Evolutionary conservation across 2,888 invertebrate species (phyloP).

Genomic region (Mallateleia sp.): DNA sequence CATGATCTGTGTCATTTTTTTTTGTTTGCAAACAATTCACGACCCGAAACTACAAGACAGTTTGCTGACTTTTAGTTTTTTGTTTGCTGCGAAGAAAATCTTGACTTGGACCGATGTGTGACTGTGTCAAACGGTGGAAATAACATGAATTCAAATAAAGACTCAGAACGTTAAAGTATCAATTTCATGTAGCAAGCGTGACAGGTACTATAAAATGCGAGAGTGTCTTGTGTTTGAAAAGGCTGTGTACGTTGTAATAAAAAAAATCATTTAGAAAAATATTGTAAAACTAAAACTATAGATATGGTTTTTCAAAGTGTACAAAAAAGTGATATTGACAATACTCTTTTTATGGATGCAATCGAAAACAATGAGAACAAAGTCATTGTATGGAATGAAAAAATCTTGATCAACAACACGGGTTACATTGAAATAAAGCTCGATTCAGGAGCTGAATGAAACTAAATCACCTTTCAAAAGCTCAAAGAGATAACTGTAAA

Average conservation of each 20-base stretch:
- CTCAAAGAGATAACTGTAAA: conserved; percentile 18
- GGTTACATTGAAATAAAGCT: conserved; percentile 26
- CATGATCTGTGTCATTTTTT: conserved; percentile 79
- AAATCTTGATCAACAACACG: conserved; percentile 4
- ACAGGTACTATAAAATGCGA: conserved; percentile 32
- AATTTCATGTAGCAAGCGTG: too few relatives aligned
- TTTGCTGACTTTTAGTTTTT: too few relatives aligned
- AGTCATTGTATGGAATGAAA: conserved; percentile 37
- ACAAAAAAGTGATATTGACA: conserved; percentile 36
- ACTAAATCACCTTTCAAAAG: conserved; percentile 22
- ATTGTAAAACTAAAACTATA: conserved; percentile 48
- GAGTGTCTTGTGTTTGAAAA: conserved; percentile 73
- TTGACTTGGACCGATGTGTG: conserved; percentile 67
- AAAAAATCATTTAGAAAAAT: conserved; percentile 63
- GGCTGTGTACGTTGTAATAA: conserved; percentile 51
- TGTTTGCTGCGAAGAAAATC: conserved; percentile 73
- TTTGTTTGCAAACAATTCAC: too few relatives aligned
- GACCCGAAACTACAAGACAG: conserved; percentile 73
- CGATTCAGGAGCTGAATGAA: conserved; percentile 41
- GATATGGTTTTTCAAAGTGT: conserved; percentile 35
- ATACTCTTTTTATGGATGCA: conserved; percentile 1
- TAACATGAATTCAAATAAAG: conserved; percentile 71
- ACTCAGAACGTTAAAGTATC: conserved; percentile 9
- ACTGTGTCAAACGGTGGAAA: conserved; percentile 74
- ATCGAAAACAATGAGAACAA: neutral